Percentiles rank a stretch among this genome's conserved stretches.
Evolutionary conservation across 2,797 vertebrate species (phyloP).

Genomic region (Macropus fuliginosus): DNA sequence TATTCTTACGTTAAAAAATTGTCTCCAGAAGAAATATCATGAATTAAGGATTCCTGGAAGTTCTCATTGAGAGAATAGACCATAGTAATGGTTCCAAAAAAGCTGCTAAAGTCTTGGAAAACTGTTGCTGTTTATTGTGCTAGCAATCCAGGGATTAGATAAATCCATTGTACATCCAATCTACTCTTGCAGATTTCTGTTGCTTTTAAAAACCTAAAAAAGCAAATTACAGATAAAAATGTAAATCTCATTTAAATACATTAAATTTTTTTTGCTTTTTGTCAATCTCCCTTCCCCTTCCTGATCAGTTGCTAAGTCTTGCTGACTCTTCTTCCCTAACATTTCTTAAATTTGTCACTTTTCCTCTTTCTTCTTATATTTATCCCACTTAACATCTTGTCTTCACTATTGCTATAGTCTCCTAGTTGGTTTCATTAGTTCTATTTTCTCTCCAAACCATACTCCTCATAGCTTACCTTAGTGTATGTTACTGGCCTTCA

Average conservation of each 20-base stretch:
- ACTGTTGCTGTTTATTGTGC: constrained; percentile 15
- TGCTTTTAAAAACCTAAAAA: neutral
- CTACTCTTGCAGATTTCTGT: neutral
- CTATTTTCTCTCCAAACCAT: neutral
- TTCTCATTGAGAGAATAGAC: neutral
- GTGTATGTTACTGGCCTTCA: neutral
- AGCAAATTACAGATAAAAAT: neutral
- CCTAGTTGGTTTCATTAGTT: neutral
- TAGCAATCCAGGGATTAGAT: constrained; percentile 42
- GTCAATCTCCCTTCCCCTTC: neutral
- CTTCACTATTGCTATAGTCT: neutral
- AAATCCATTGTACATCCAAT: constrained; percentile 27
- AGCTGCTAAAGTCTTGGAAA: constrained; percentile 34
- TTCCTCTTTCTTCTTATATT: neutral
- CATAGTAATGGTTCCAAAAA: constrained; percentile 16
- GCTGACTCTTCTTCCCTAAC: neutral
- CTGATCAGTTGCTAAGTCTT: neutral
- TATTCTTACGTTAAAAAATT: neutral
- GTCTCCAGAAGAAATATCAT: neutral
- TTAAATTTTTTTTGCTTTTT: neutral
- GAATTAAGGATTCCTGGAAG: constrained; percentile 1
- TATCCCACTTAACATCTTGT: neutral
- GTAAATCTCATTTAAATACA: neutral
- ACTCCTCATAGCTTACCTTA: neutral
- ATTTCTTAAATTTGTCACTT: neutral